Base-by-base conservation (phyloP, 2,113 vertebrate species). In the Lepus americanus region DNA sequence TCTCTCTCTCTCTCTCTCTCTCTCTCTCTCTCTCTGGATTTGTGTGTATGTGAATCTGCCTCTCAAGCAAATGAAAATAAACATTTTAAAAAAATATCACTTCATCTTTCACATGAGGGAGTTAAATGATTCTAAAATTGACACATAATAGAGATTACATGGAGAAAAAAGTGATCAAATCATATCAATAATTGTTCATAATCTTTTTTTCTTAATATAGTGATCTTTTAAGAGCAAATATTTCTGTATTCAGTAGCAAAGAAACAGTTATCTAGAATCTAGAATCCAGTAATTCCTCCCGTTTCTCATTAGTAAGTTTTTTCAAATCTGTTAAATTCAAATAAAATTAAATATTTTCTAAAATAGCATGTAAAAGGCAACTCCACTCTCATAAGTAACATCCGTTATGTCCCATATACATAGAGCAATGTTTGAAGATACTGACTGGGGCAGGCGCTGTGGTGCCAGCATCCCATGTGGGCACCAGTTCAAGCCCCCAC, bases 241-340 rank as follows among this genome's bases (percentile, higher is more conserved):
- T 64, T 12, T 92, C 51, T 90, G 2, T 16, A 22, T 70, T 39
- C 31, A 69, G 8, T 20, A 64, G n/a, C 88, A 2, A 91, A 76
- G 51, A 95, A 89, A 92, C 31, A 67, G 76, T 72, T 86, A 44
- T 44, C 36, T 89, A 33, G 51, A 95, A 44, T 44, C 36, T 89
- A 33, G 51, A 95, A 87, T 49, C 89, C 31, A 79, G 9, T 49
- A 82, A 25, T 31, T 49, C 44, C 36, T 85, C 81, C 39, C 27
- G 7, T 31, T 51, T 93, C 33, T 93, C 63, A 73, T 91, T 55
- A 88, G 31, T 63, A 69, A 82, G 69, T 31, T 90, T 92, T 90
- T 72, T 4, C 14, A 59, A 76, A 70, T 49, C 39, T 86, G 20
- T 70, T 81, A 77, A 90, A 39, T 66, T 31, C 29, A 78, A 1